These are phyloP conservation scores for Limnephilus rhombicus DNA, from an alignment of 2,888 invertebrate genomes.

Conservation along the genomic window DNA sequence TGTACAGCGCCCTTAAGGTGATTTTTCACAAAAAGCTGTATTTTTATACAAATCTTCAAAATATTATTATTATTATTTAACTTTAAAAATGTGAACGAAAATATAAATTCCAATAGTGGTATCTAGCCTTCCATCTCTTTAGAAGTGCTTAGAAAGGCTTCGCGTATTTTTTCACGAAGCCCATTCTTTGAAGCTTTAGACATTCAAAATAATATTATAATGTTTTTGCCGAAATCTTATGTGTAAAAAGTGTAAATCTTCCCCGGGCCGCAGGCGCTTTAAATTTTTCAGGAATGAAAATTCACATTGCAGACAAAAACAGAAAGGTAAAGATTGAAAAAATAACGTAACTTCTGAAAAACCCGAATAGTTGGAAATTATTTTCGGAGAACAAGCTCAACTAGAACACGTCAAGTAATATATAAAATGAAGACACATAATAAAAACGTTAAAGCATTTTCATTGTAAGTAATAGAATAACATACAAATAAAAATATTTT, in stretches of 20 bases:
- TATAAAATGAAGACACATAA: background rate
- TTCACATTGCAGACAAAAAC: background rate
- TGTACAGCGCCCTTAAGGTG: too few relatives aligned
- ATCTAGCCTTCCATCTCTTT: too few relatives aligned
- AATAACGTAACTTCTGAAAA: slow-evolving; percentile 3
- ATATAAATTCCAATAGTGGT: too few relatives aligned
- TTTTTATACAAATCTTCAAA: too few relatives aligned
- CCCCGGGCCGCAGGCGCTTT: background rate
- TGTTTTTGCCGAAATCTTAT: background rate
- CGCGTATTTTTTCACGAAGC: background rate
- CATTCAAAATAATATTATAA: background rate
- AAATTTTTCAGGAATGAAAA: background rate
- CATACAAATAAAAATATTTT: background rate
- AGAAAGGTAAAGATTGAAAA: slow-evolving; percentile 4
- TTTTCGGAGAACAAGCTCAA: background rate
- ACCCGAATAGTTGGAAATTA: background rate
- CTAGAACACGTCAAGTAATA: background rate
- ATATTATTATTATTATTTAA: too few relatives aligned
- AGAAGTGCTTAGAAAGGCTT: background rate
- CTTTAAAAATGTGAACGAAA: too few relatives aligned
- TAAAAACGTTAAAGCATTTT: slow-evolving; percentile 4
- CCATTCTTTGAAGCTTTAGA: background rate
- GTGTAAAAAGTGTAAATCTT: background rate
- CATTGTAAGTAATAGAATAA: background rate
- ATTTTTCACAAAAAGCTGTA: too few relatives aligned